phyloP scores from a whole-genome alignment of 1,140 invertebrate genomes.

The Saxidomus purpurata region DNA sequence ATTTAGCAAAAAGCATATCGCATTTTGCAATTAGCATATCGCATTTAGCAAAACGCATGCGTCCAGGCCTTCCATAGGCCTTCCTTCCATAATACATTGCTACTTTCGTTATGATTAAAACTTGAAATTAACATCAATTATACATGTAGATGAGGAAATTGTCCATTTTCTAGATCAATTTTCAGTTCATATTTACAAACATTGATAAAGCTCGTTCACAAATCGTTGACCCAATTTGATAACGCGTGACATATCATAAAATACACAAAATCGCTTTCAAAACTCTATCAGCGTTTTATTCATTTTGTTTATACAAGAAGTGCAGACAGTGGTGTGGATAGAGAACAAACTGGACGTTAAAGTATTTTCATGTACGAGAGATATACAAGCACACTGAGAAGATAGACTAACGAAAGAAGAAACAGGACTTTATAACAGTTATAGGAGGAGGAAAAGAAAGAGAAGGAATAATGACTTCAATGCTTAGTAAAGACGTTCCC shows the following conservation, averaged over 20 bases:
- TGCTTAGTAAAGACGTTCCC: constrained; percentile 71
- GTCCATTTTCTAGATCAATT: neutral
- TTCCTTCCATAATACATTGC: too few relatives aligned
- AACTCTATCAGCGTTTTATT: neutral
- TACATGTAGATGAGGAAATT: too few relatives aligned
- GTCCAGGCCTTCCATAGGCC: too few relatives aligned
- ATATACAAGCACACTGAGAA: neutral
- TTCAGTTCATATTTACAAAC: neutral
- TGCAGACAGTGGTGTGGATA: too few relatives aligned
- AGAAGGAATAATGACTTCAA: constrained; percentile 55
- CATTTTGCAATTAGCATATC: too few relatives aligned
- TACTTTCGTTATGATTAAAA: too few relatives aligned
- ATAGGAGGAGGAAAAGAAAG: neutral
- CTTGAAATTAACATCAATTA: too few relatives aligned
- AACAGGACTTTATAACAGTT: neutral
- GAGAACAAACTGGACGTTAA: neutral
- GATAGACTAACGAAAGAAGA: neutral
- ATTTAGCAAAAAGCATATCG: too few relatives aligned
- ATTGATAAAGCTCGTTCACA: neutral
- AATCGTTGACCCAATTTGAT: neutral
- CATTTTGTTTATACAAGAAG: too few relatives aligned
- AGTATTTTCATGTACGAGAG: neutral
- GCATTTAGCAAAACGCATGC: too few relatives aligned
- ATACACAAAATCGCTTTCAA: constrained; percentile 3
- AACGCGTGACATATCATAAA: constrained; percentile 17